Percentiles rank a stretch among this genome's conserved stretches.
Evolutionary conservation across 2,888 invertebrate genomes (phyloP).

Genomic region (Cheilosia pagana): DNA sequence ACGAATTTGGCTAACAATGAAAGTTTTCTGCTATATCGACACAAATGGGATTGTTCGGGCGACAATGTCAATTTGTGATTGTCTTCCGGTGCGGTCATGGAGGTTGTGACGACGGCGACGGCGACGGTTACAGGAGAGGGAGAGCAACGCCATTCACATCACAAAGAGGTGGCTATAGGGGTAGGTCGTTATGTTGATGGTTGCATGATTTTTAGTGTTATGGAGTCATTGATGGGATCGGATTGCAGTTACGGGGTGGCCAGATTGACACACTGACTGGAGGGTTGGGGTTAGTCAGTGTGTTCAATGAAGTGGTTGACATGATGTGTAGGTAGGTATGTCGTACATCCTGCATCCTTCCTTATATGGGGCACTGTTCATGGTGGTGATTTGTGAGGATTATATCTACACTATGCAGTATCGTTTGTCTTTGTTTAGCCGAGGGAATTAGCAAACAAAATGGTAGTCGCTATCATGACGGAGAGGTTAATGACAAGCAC

Average conservation of each 20-base stretch:
- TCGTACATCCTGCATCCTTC: not conserved
- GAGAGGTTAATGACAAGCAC: not conserved
- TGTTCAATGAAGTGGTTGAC: constrained; percentile 57
- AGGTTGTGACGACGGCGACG: not conserved
- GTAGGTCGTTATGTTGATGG: constrained; percentile 48
- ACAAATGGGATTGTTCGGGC: constrained; percentile 52
- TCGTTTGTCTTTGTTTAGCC: constrained; percentile 53
- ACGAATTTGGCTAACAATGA: constrained; percentile 50
- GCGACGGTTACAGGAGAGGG: not conserved
- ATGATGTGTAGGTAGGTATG: constrained; percentile 14
- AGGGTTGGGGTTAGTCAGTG: not conserved
- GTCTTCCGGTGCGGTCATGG: constrained; percentile 57
- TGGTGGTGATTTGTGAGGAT: constrained; percentile 26
- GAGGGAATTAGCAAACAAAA: constrained; percentile 39
- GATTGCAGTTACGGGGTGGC: constrained; percentile 46
- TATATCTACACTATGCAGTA: constrained; percentile 35
- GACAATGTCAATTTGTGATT: constrained; percentile 68
- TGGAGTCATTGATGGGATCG: constrained; percentile 57
- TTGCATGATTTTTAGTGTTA: constrained; percentile 54
- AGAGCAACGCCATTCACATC: not conserved
- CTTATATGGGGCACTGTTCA: not conserved
- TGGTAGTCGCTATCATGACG: constrained; percentile 3
- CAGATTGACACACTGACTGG: constrained; percentile 16
- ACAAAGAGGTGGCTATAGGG: not conserved
- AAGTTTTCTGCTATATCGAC: constrained; percentile 54